phyloP scores from a whole-genome alignment of 2,113 vertebrate genomes.

The Semicossyphus pulcher region DNA sequence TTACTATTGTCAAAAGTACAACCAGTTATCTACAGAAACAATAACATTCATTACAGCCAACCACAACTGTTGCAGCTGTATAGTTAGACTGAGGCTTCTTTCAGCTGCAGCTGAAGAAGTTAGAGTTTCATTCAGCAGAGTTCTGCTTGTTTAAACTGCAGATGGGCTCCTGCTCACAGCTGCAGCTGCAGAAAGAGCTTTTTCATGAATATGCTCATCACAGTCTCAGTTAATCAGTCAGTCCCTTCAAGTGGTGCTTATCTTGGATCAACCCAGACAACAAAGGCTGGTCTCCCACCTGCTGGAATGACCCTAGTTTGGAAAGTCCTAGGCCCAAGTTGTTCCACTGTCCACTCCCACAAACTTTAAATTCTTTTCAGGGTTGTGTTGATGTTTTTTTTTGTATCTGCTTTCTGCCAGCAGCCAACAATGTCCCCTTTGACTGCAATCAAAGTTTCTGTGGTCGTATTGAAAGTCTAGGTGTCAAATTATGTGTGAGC shows the following conservation, averaged over 20 bases:
- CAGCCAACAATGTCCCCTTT: neutral
- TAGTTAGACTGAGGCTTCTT: conserved; percentile 1
- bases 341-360: conserved; percentile 12
- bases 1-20: neutral
- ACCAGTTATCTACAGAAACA: neutral
- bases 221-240: conserved; percentile 48
- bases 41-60: conserved; percentile 10
- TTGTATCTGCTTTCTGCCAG: neutral
- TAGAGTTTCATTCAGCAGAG: conserved; percentile 37
- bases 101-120: conserved; percentile 43
- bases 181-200: conserved; percentile 46
- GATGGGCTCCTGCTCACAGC: conserved; percentile 40
- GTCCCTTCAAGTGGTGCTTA: conserved; percentile 40
- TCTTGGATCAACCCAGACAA: conserved; percentile 50
- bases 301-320: conserved; percentile 27
- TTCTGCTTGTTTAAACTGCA: conserved; percentile 30
- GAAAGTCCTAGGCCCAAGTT: conserved; percentile 25
- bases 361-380: neutral
- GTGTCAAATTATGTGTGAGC: neutral
- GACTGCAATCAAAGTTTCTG: neutral
- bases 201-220: conserved; percentile 56
- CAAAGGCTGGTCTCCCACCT: conserved; percentile 32
- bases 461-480: neutral
- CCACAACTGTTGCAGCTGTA: conserved; percentile 21
- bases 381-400: neutral